Percentiles rank a stretch among this genome's conserved stretches.
phyloP scores from a whole-genome alignment of 64 coral and sea anemone genomes.

The Anthopleura sola region DNA sequence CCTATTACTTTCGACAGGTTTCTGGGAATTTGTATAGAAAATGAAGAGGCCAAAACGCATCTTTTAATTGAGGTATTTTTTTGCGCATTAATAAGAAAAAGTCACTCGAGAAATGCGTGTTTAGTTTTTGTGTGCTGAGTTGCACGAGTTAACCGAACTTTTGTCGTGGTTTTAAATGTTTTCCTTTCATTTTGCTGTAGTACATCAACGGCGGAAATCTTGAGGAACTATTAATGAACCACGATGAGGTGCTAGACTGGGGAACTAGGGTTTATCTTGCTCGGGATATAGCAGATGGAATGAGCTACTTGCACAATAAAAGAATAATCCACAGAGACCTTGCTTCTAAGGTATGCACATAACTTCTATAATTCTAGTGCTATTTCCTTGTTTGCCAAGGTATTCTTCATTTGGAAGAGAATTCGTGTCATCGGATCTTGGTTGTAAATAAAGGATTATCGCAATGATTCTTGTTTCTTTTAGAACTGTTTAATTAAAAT shows the following conservation, averaged over 20 bases:
- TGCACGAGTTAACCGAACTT: neutral
- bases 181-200: constrained; percentile 49
- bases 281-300: constrained; percentile 75
- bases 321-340: constrained; percentile 82
- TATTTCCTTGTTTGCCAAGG: constrained; percentile 8
- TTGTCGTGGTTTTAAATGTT: neutral
- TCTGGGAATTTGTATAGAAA: constrained; percentile 51
- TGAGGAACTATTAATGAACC: constrained; percentile 69
- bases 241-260: constrained; percentile 63
- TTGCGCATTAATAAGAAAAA: neutral
- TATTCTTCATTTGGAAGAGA: neutral
- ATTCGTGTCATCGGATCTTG: constrained; percentile 1
- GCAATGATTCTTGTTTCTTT: constrained; percentile 10
- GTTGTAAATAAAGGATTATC: neutral
- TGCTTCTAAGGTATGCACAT: constrained; percentile 71
- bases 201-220: constrained; percentile 86
- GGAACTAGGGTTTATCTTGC: constrained; percentile 71
- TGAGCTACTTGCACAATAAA: constrained; percentile 68
- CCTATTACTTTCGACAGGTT: constrained; percentile 43
- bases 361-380: neutral
- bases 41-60: constrained; percentile 39
- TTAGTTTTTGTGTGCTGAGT: neutral
- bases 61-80: constrained; percentile 63
- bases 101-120: neutral
- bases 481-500: constrained; percentile 89